Base-by-base conservation (phyloP, 2,797 vertebrate genomes). In the Clarias pachynema region DNA sequence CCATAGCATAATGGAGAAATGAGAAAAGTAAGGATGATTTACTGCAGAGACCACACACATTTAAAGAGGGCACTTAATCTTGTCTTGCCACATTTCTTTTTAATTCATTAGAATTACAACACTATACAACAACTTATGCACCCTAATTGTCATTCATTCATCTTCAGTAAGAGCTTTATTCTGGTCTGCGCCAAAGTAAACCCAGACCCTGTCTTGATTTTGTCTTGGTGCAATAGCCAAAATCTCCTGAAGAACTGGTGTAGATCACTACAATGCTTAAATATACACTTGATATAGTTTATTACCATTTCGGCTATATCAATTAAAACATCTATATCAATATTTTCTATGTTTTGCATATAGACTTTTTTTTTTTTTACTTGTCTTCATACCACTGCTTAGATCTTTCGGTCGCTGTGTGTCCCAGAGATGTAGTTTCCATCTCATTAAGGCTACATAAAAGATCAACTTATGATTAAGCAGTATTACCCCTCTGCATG, bases 401-500 rank as follows among this genome's bases (percentile, higher is more conserved):
- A 7, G 74, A 60, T 34, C 49, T 34, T 59, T 34, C 53, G 59
- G 29, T 34, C 74, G 24, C 15, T 24, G 57, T 60, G 31, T 78
- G 75, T 60, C 22, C 26, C 29, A 34, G 31, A 60, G 31, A 62
- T 63, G 1, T 24, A 63, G 60, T 65, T 79, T 79, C n/a, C 34
- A 16, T 26, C 59, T 79, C 20, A 60, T 60, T 7, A n/a, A 26
- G 37, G 5, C 56, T 34, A 2, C 26, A 31, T 62, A 37, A 60
- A 0, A 34, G 29, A 59, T 60, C 31, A 75, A 75, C 8, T 12
- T 84, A 79, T 90, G 91, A 90, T 93, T 90, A 93, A 44, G 60
- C 37, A 65, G 34, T 80, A 80, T 63, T 80, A 29, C 29, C 92
- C 91, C 91, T 88, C n/a, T 90, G 91, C 88, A 89, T 90, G 77